Percentiles rank a stretch among this genome's conserved stretches.
phyloP scores from a whole-genome alignment of 2,797 vertebrate genomes.

The Glyptemys insculpta region DNA sequence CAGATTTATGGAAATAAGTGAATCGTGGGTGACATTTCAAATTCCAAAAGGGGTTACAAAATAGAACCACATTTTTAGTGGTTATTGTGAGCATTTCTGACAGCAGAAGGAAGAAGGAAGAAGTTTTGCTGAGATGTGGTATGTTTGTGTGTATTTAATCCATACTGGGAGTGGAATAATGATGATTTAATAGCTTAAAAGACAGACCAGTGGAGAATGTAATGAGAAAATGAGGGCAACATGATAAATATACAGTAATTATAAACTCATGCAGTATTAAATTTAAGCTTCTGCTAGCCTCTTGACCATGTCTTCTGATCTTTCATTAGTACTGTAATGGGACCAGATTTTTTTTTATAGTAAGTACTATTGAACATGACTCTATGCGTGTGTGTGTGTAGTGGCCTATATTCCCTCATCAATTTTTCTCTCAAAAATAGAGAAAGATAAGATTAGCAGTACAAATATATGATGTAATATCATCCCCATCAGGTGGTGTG shows the following conservation, averaged over 20 bases:
- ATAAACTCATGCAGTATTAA: not conserved
- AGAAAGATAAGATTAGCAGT: not conserved
- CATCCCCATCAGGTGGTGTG: not conserved
- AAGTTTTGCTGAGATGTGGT: not conserved
- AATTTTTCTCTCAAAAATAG: not conserved
- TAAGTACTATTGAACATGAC: not conserved
- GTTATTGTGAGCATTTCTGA: not conserved
- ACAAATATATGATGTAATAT: not conserved
- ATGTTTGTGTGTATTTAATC: not conserved
- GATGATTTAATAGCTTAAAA: not conserved
- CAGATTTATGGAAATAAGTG: not conserved
- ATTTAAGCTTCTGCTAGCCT: not conserved
- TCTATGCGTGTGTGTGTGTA: not conserved
- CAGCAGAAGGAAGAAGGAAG: not conserved
- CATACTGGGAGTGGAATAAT: not conserved
- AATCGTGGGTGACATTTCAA: not conserved
- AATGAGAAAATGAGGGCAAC: not conserved
- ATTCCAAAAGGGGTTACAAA: conserved; percentile 7
- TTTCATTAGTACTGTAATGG: not conserved
- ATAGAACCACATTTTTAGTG: not conserved
- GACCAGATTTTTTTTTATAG: not conserved
- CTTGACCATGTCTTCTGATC: accelerated
- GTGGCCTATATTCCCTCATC: accelerated
- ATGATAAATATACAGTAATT: not conserved
- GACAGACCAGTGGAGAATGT: not conserved